Base-by-base conservation (phyloP, 2,113 vertebrate species). In the Laticauda laticaudata region DNA sequence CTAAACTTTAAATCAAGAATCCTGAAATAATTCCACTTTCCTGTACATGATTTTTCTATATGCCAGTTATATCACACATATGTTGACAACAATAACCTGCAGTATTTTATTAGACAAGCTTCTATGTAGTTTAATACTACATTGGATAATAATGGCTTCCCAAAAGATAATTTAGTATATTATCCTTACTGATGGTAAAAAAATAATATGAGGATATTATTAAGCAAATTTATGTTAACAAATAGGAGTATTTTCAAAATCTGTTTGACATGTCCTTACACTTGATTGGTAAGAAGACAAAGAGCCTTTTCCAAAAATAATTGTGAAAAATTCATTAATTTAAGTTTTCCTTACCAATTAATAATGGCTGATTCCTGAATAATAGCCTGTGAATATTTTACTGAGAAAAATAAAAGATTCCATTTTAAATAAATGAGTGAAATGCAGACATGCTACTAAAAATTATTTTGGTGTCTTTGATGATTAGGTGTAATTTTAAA, bases 1-100 rank as follows among this genome's bases (percentile, higher is more conserved):
- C 91, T 97, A 97, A 97, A 96, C 97, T 97, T 98, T 97, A 96
- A 94, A 94, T 97, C 95, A 96, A 92, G 93, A 93, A 34, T 93
- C 57, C 95, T 90, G 55, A 92, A 96, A 91, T 85, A 96, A 95
- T 93, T 86, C 64, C 91, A 75, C 93, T 93, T 96, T 97, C 93
- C 93, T 96, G 69, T 7, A 6, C 92, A 94, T 93, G 91, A 81
- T 2, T 2, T 94, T 95, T 96, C 51, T 88, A 87, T 90, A 45
- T 96, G 88, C 94, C 95, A 95, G 55, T 96, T 95, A 96, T 48
- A 94, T 24, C 1, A 89, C 64, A n/a, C 56, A 6, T 54, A 21
- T 92, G 91, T 90, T 92, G 85, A 91, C 24, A 87, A 20, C 0
- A 0, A 0, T 43, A 15, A 92, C 91, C 48, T 92, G 23, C 55